Percentiles rank a stretch among this genome's conserved stretches.
Conservation (phyloP, 2,797 vertebrate species). For the Diplodus sargus region DNA sequence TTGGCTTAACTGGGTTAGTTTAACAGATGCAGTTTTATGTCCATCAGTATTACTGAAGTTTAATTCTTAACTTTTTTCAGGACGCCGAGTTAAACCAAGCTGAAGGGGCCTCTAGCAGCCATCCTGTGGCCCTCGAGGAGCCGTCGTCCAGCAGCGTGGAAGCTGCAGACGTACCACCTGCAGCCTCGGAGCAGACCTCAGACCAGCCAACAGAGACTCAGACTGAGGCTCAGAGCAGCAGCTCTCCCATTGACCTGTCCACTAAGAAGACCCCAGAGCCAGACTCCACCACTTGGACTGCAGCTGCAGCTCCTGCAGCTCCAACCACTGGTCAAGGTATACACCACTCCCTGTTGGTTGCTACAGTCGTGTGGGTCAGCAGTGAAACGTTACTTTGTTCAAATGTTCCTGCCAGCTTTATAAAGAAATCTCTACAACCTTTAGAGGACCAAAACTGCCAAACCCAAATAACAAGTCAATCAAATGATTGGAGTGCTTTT, state of each 20-base stretch:
- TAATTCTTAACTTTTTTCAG: constrained; percentile 38
- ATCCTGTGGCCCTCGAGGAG: constrained; percentile 16
- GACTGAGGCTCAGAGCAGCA: constrained; percentile 44
- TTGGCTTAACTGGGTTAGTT: background rate
- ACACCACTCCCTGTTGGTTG: background rate
- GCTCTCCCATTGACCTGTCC: constrained; percentile 92
- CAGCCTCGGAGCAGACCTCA: constrained; percentile 25
- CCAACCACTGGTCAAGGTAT: constrained; percentile 57
- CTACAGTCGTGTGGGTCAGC: background rate
- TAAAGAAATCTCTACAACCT: background rate
- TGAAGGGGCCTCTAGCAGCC: constrained; percentile 24
- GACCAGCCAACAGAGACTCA: constrained; percentile 56
- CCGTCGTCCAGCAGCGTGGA: constrained; percentile 23
- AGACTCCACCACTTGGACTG: constrained; percentile 55
- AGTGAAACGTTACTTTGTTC: background rate
- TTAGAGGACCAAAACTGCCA: too few species aligned
- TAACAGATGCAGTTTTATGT: background rate
- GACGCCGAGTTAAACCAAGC: constrained; percentile 57
- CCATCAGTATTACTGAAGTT: background rate
- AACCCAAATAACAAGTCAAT: too few species aligned
- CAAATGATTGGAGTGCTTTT: too few species aligned
- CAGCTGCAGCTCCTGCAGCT: constrained; percentile 21
- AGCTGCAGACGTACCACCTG: background rate
- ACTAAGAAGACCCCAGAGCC: constrained; percentile 85
- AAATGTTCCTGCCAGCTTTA: background rate